Evolutionary conservation across 2,888 invertebrate genomes (phyloP).

Genomic region (Blastobasis lacticolella): DNA sequence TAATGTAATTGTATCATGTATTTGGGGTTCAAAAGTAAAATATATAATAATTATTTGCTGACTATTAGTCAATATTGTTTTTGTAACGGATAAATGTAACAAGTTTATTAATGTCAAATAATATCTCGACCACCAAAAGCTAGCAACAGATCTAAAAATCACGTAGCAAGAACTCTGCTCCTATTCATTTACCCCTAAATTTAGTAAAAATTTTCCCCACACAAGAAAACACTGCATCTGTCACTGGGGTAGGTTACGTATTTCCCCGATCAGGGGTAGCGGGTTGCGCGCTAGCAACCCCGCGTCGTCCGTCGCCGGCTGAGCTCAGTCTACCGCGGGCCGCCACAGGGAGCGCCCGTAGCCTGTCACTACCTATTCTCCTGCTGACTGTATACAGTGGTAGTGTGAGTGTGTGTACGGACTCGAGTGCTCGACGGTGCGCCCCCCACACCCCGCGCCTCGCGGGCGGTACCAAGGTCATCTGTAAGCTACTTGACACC

Average conservation of each 20-base stretch:
- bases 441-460: conserved; percentile 23
- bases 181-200: too few species aligned
- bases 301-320: conserved; percentile 29
- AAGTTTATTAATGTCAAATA: too few species aligned
- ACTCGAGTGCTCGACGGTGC: conserved; percentile 36
- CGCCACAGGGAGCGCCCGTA: conserved; percentile 30
- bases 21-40: too few species aligned
- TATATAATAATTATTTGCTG: too few species aligned
- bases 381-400: conserved; percentile 40
- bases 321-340: conserved; percentile 50
- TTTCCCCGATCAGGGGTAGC: not conserved
- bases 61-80: too few species aligned
- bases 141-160: too few species aligned
- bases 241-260: conserved; percentile 6
- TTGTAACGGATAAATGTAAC: too few species aligned
- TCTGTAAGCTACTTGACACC: conserved; percentile 54
- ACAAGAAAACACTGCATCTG: too few species aligned
- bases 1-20: too few species aligned
- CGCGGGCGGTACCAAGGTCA: conserved; percentile 51
- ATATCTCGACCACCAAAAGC: too few species aligned
- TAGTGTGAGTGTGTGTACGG: conserved; percentile 54
- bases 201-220: too few species aligned
- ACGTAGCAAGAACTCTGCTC: too few species aligned
- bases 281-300: conserved; percentile 41
- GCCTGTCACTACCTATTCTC: conserved; percentile 24